phyloP scores from a whole-genome alignment of 1,140 invertebrate genomes.

The Portunus trituberculatus region DNA sequence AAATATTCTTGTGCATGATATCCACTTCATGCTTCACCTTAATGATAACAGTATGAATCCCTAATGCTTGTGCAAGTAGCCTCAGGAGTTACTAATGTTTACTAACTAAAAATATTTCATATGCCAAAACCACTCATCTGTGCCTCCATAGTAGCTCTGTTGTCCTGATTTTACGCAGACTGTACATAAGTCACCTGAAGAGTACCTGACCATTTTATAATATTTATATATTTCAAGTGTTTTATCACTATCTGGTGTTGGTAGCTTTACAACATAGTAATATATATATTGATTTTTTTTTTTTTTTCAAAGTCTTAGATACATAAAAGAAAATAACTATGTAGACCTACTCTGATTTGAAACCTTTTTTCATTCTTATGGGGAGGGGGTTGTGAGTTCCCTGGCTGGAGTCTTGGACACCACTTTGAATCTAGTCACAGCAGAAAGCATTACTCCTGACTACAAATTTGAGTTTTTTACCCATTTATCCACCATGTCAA shows the following conservation, averaged over 20 bases:
- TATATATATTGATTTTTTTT: background rate
- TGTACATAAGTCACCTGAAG: conserved; percentile 21
- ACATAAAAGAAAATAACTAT: background rate
- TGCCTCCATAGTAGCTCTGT: background rate
- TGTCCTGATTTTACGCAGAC: background rate
- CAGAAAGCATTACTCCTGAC: too few species aligned
- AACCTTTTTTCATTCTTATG: background rate
- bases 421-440: too few species aligned
- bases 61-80: conserved; percentile 21
- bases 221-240: conserved; percentile 10
- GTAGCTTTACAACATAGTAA: conserved; percentile 23
- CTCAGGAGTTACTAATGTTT: conserved; percentile 17
- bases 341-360: background rate
- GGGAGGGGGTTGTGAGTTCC: background rate
- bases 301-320: background rate
- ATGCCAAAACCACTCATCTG: background rate
- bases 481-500: too few species aligned
- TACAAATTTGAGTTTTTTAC: too few species aligned
- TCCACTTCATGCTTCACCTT: conserved; percentile 21
- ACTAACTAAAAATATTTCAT: background rate
- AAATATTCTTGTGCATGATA: background rate
- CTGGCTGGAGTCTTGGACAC: background rate
- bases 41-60: conserved; percentile 12
- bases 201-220: conserved; percentile 8
- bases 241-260: conserved; percentile 11